These are phyloP conservation scores for Phoenicopterus ruber DNA, from an alignment of 2,113 vertebrate species.

Conservation along the genomic window DNA sequence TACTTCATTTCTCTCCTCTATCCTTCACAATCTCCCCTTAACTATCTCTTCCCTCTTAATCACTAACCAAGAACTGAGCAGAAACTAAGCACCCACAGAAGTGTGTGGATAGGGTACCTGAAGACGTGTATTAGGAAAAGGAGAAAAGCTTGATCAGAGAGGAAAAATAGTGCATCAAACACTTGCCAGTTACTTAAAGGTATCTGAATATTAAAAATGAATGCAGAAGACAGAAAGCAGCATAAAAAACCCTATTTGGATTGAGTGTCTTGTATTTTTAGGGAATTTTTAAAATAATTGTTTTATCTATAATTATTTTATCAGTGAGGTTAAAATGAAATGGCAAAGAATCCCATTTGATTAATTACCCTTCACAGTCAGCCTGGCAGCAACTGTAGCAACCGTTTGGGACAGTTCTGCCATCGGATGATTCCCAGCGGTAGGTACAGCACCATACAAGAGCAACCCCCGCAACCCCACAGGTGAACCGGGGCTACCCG, in stretches of 20 bases:
- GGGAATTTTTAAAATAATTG: neutral
- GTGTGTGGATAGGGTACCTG: neutral
- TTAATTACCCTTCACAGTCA: neutral
- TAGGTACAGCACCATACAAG: neutral
- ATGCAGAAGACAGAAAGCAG: neutral
- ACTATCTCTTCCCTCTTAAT: neutral
- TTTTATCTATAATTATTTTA: neutral
- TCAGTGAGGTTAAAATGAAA: neutral
- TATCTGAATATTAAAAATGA: neutral
- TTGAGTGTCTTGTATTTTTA: neutral
- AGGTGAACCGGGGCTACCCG: neutral
- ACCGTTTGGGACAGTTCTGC: neutral
- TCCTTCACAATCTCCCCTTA: neutral
- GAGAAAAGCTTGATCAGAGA: neutral
- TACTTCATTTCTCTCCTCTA: constrained; percentile 13
- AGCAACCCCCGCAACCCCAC: neutral
- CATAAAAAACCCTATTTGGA: neutral
- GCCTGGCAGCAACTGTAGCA: neutral
- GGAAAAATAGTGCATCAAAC: neutral
- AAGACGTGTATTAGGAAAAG: neutral
- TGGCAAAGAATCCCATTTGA: neutral
- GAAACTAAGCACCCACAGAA: neutral
- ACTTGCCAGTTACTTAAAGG: neutral
- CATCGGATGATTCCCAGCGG: neutral
- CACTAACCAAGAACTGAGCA: neutral